Base-by-base conservation (phyloP, 2,797 vertebrate species). In the Antennarius maculatus region DNA sequence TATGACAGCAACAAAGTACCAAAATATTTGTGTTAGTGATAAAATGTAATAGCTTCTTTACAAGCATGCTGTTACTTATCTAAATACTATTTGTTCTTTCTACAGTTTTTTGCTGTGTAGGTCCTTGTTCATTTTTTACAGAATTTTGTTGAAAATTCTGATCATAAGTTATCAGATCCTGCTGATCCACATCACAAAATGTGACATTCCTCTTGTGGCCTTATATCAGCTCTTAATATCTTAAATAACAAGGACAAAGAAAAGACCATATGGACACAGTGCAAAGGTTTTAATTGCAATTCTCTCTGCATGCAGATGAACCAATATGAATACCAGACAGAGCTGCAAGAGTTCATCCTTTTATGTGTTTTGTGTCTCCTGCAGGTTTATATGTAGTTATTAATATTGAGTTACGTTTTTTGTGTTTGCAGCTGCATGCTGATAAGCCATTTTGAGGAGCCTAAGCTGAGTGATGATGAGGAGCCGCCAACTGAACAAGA, bases 401-500 rank as follows among this genome's bases (percentile, higher is more conserved):
- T 90, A 82, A 88, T 85, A 77, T 78, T 76, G 74, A 82, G 78
- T 66, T 69, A 58, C 79, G 74, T 83, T 85, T 71, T 78, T 82
- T 89, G 54, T 65, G 50, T 91, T 90, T 85, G 74, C 90, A 98
- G 97, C 88, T 98, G 97, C 88, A 97, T 99, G 96, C 86, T 99
- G 90, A 96, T 98, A 92, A 95, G 91, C 89, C 91, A 95, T 85
- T 93, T 94, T 86, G 97, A 98, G 86, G 97, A 99, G 73, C 92
- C 94, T 23, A 96, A 96, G 83, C 86, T 91, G 71, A 96, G 93
- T 77, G 97, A 98, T 50, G 96, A 97, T 71, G 95, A 97, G 75
- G 97, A 99, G 76, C 96, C 97, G 49, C 97, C 96, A 18, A 98
- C 96, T 58, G 97, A 99, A 76, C 97, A 99, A 89, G 97, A 99